These are phyloP conservation scores for Chaenogobius annularis DNA, from an alignment of 2,113 vertebrate species.

Conservation along the genomic window DNA sequence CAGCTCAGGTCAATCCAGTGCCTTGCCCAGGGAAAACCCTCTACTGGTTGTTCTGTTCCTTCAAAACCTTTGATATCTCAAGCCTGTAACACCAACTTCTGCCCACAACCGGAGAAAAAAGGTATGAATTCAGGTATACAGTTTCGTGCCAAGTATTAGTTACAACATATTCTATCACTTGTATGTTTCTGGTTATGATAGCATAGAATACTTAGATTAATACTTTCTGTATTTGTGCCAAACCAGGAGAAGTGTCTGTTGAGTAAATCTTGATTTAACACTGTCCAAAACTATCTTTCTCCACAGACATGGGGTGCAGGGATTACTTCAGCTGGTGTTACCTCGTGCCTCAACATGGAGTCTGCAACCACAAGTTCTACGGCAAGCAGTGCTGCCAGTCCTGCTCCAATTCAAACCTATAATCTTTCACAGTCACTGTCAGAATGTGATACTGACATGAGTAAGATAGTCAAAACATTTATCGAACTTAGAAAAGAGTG, in stretches of 20 bases:
- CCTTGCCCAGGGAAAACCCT: slow-evolving; percentile 68
- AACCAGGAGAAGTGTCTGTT: neutral
- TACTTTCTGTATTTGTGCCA: neutral
- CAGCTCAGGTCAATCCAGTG: slow-evolving; percentile 82
- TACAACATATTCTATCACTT: no score
- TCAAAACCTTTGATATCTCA: slow-evolving; percentile 77
- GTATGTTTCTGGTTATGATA: no score
- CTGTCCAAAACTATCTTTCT: neutral
- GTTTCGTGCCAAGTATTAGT: neutral
- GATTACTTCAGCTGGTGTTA: slow-evolving; percentile 84
- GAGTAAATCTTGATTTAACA: neutral
- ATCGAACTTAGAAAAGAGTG: slow-evolving; percentile 39
- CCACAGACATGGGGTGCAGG: slow-evolving; percentile 59
- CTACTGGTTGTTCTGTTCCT: slow-evolving; percentile 69
- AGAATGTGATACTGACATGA: slow-evolving; percentile 17
- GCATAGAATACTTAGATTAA: no score
- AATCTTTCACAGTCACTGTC: slow-evolving; percentile 46
- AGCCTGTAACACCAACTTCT: slow-evolving; percentile 87
- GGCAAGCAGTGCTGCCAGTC: slow-evolving; percentile 85
- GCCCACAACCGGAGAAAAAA: slow-evolving; percentile 77
- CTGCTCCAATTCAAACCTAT: slow-evolving; percentile 83
- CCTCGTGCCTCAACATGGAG: slow-evolving; percentile 83
- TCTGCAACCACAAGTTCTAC: slow-evolving; percentile 85
- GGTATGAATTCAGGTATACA: slow-evolving; percentile 59
- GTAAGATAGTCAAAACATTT: slow-evolving; percentile 37